Evolutionary conservation across 2,113 vertebrate genomes (phyloP).

Genomic region (Delphinapterus leucas): DNA sequence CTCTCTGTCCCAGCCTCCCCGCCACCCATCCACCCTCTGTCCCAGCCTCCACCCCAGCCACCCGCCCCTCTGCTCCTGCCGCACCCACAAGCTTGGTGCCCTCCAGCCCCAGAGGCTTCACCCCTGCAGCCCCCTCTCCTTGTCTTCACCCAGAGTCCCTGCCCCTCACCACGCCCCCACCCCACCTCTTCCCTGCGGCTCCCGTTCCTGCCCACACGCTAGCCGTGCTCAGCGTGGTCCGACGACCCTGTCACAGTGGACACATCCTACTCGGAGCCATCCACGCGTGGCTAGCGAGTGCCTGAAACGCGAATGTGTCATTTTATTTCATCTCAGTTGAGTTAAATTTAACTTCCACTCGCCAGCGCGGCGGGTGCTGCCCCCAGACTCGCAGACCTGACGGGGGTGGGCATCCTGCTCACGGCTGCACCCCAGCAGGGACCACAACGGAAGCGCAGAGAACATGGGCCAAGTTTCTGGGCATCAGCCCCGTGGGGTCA

Average conservation of each 20-base stretch:
- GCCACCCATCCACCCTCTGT: neutral
- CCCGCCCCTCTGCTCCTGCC: no score
- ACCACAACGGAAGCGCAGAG: neutral
- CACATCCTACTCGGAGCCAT: accelerated
- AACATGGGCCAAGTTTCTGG: accelerated
- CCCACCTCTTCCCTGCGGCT: neutral
- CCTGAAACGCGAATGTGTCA: neutral
- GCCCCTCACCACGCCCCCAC: neutral
- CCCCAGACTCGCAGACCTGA: neutral
- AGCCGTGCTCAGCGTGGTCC: accelerated
- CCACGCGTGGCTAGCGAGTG: accelerated
- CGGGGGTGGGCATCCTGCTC: no score
- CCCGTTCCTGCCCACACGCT: accelerated
- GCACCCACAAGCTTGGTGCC: neutral
- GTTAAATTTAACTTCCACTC: neutral
- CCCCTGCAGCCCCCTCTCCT: neutral
- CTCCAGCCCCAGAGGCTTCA: neutral
- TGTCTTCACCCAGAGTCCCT: accelerated
- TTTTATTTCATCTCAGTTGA: neutral
- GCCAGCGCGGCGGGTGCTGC: accelerated
- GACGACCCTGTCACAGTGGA: neutral
- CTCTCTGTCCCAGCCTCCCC: neutral
- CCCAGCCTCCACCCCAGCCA: neutral
- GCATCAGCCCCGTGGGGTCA: accelerated
- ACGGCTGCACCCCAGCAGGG: neutral